Evolutionary conservation across 2,888 invertebrate species (phyloP).

Genomic region (Acleris literana): DNA sequence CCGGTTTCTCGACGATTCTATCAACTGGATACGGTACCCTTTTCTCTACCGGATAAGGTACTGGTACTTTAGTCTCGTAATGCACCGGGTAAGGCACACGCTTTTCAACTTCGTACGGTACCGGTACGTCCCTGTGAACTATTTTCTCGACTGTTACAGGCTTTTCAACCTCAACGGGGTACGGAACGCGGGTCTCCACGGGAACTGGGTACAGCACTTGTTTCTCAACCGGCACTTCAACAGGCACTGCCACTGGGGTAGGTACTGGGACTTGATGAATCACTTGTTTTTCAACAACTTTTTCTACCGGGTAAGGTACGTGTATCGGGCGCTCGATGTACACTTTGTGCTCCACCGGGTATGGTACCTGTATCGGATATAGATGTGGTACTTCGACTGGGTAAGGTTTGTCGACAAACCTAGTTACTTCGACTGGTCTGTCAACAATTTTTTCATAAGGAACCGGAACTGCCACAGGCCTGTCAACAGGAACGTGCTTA

Average conservation of each 20-base stretch:
- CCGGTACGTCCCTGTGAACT: constrained; percentile 72
- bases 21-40: constrained; percentile 71
- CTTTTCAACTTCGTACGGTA: constrained; percentile 81
- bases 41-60: constrained; percentile 77
- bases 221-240: constrained; percentile 66
- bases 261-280: constrained; percentile 69
- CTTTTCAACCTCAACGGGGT: constrained; percentile 75
- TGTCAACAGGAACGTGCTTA: constrained; percentile 66
- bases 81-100: constrained; percentile 74
- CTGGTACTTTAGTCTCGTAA: constrained; percentile 72
- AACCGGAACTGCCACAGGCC: constrained; percentile 72
- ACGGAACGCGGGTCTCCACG: constrained; percentile 69
- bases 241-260: constrained; percentile 72
- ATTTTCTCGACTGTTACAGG: constrained; percentile 63
- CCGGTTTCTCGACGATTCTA: constrained; percentile 82
- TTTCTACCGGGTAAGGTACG: constrained; percentile 78
- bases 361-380: constrained; percentile 67
- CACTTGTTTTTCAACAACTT: constrained; percentile 78
- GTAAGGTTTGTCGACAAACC: constrained; percentile 83
- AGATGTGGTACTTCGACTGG: constrained; percentile 78
- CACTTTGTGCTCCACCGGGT: constrained; percentile 78
- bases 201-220: constrained; percentile 65
- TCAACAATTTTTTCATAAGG: constrained; percentile 81
- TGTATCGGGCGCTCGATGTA: constrained; percentile 79
- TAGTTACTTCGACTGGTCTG: constrained; percentile 78